A percentile compares a stretch with the other conserved stretches of the same genome.
Evolutionary conservation across 2,888 invertebrate species (phyloP).

Genomic region (Cephalotes varians): DNA sequence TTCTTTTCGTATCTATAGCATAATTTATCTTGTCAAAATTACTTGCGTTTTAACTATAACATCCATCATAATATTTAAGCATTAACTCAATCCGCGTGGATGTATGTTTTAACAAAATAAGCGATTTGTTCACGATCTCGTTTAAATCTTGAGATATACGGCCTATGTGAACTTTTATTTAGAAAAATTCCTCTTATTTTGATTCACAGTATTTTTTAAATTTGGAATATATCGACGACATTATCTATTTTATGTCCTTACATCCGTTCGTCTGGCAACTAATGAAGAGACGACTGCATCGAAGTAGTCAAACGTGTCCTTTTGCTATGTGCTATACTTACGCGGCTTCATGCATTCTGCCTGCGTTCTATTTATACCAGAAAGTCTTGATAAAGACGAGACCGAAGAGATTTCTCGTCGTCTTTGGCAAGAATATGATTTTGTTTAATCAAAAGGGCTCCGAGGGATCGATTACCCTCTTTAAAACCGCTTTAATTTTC

Average conservation of each 20-base stretch:
- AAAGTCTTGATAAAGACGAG: constrained; percentile 40
- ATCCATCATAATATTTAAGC: background rate
- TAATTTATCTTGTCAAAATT: background rate
- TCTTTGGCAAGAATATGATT: background rate
- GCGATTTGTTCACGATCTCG: background rate
- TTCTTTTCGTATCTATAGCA: background rate
- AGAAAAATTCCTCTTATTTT: background rate
- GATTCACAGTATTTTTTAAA: constrained; percentile 1
- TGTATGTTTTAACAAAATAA: background rate
- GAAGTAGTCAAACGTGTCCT: constrained; percentile 69
- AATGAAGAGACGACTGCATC: constrained; percentile 53
- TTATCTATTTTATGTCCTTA: constrained; percentile 26
- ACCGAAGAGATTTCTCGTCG: background rate
- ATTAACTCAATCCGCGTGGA: background rate
- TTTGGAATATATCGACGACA: constrained; percentile 9
- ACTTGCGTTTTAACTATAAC: background rate
- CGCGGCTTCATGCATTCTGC: constrained; percentile 38
- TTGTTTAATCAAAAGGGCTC: background rate
- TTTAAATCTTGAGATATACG: constrained; percentile 13
- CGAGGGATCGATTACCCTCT: background rate
- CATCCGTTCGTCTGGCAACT: constrained; percentile 56
- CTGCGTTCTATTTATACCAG: constrained; percentile 65
- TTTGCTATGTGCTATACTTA: constrained; percentile 51
- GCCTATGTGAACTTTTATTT: background rate
- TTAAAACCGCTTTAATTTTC: background rate